Evolutionary conservation across 1,140 invertebrate species (phyloP), one percentile per base, ranked within the genome.

Genomic region (Stratiolaelaps scimitus): DNA sequence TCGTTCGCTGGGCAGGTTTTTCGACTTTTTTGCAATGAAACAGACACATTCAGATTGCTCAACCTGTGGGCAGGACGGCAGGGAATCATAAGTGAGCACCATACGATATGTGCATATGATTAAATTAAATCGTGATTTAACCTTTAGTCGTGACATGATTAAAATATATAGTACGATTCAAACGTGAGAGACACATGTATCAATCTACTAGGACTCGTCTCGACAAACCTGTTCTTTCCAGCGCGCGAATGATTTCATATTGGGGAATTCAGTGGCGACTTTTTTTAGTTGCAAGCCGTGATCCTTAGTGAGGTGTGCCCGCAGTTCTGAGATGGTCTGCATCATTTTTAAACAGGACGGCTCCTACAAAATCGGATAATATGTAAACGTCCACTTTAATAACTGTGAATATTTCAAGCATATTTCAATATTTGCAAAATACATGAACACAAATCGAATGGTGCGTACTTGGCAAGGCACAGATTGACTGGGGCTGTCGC

Each of bases 31-130:
- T 23, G 34, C 34, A 23, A 60, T 34, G 23, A 60, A 60, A 34
- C 53, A 60, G 15, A 60, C 53, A 34, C 53, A 60, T 60, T 60
- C 53, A 60, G 15, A 17, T 17, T 60, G 53, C 20, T 60, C 53
- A 15, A 60, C 53, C 53, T 60, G 53, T 10, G 10, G 34, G 10
- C 34, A 40, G 10, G 10, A n/a, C n/a, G n/a, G n/a, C n/a, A n/a
- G n/a, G n/a, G n/a, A n/a, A n/a, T n/a, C n/a, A n/a, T n/a, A n/a
- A n/a, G n/a, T n/a, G n/a, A n/a, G n/a, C n/a, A n/a, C n/a, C n/a
- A n/a, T n/a, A n/a, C n/a, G n/a, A n/a, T n/a, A n/a, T n/a, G n/a
- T n/a, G n/a, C n/a, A n/a, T n/a, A n/a, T n/a, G n/a, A n/a, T n/a
- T n/a, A n/a, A n/a, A n/a, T n/a, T n/a, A n/a, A n/a, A n/a, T n/a